A percentile compares a stretch with the other conserved stretches of the same genome.
Evolutionary conservation across 2,797 vertebrate species (phyloP).

Genomic region (Caiman crocodilus): DNA sequence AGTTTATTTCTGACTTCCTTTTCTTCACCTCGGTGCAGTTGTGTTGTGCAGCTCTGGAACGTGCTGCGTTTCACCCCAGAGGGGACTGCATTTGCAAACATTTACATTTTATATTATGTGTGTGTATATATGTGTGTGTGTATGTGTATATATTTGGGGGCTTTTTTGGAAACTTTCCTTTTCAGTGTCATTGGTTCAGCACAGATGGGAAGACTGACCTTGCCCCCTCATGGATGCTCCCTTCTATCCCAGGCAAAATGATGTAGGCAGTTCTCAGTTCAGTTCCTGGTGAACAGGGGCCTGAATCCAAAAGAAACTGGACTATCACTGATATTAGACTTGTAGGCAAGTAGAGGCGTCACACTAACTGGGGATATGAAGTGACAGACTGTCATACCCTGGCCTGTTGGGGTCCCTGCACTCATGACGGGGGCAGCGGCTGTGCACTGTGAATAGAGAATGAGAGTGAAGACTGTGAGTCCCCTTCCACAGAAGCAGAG

Average conservation of each 20-base stretch:
- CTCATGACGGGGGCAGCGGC: not conserved
- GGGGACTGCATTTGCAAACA: not conserved
- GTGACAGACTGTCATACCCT: not conserved
- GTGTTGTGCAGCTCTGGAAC: not conserved
- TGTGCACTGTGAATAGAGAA: not conserved
- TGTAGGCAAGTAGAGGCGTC: not conserved
- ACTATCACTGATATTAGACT: not conserved
- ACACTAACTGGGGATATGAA: fast-evolving
- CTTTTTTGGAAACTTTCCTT: not conserved
- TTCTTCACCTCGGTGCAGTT: not conserved
- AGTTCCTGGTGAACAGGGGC: not conserved
- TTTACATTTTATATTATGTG: not conserved
- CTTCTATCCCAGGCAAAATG: not conserved
- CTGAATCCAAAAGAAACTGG: not conserved
- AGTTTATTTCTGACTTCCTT: not conserved
- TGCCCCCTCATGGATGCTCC: not conserved
- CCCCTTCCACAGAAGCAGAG: not conserved
- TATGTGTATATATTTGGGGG: no score
- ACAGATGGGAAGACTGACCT: not conserved
- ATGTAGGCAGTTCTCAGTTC: not conserved
- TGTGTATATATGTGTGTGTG: no score
- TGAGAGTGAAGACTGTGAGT: not conserved
- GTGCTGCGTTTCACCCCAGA: not conserved
- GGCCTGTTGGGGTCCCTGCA: not conserved
- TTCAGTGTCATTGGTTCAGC: not conserved